Evolutionary conservation across 2,113 vertebrate species (phyloP).

Genomic region (Pseudolaguvia tuberculata): DNA sequence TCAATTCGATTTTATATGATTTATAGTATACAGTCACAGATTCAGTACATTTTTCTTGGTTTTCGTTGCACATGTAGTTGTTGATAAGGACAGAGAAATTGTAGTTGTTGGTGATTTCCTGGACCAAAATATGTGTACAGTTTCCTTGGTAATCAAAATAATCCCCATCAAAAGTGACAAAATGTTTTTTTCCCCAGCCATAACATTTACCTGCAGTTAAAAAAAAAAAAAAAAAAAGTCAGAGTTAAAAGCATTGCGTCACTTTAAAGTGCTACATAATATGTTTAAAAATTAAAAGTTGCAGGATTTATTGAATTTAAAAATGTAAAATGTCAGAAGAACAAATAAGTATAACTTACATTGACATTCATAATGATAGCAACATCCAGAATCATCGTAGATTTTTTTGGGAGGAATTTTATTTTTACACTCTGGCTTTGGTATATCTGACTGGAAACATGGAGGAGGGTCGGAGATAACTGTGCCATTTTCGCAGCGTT

Average conservation of each 20-base stretch:
- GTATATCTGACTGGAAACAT: slow-evolving; percentile 53
- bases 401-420: slow-evolving; percentile 62
- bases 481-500: slow-evolving; percentile 66
- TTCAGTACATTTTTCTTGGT: slow-evolving; percentile 76
- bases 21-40: slow-evolving; percentile 80
- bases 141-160: slow-evolving; percentile 87
- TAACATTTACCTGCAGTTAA: slow-evolving; percentile 75
- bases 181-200: slow-evolving; percentile 89
- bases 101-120: slow-evolving; percentile 75
- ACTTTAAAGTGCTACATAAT: neutral
- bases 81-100: slow-evolving; percentile 78
- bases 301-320: neutral
- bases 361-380: slow-evolving; percentile 77
- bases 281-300: neutral
- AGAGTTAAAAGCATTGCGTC: neutral
- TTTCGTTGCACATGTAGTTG: slow-evolving; percentile 74
- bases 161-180: slow-evolving; percentile 83
- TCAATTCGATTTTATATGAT: slow-evolving; percentile 66
- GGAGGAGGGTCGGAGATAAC: slow-evolving; percentile 23
- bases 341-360: slow-evolving; percentile 72
- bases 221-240: neutral
- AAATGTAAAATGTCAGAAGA: neutral
- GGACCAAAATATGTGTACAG: slow-evolving; percentile 84
- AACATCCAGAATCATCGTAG: slow-evolving; percentile 72
- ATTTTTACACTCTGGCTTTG: slow-evolving; percentile 71